A percentile compares a stretch with the other conserved stretches of the same genome.
Evolutionary conservation across 2,797 vertebrate genomes (phyloP).

Genomic region (Avahi laniger): DNA sequence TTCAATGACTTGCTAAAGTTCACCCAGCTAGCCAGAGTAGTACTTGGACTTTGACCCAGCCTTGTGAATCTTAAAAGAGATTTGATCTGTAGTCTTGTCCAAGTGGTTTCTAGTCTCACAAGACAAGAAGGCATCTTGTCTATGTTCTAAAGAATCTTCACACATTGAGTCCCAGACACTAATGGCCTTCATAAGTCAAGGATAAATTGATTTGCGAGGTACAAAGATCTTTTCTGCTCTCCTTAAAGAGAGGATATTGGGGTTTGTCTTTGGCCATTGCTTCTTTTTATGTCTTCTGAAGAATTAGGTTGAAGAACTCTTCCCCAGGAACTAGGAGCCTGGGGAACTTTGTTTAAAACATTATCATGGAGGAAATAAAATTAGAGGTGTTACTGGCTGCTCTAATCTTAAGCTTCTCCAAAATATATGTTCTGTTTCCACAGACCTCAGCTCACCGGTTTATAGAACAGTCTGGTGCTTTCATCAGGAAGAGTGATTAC

Average conservation of each 20-base stretch:
- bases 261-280: not conserved
- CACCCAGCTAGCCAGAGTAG: not conserved
- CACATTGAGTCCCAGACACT: not conserved
- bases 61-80: conserved; percentile 2
- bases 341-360: conserved; percentile 26
- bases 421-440: conserved; percentile 51
- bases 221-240: conserved; percentile 16
- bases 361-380: conserved; percentile 41
- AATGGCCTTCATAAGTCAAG: not conserved
- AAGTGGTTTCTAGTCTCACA: not conserved
- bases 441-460: not conserved
- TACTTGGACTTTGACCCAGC: not conserved
- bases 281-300: not conserved
- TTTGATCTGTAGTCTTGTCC: not conserved
- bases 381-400: not conserved
- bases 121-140: conserved; percentile 11
- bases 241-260: not conserved
- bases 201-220: not conserved
- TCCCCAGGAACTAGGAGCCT: not conserved
- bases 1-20: not conserved
- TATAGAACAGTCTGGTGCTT: conserved; percentile 37
- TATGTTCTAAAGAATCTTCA: not conserved
- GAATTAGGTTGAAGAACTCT: not conserved
- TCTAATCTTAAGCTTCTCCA: conserved; percentile 25
- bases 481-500: conserved; percentile 55